Percentiles rank a stretch among this genome's conserved stretches.
phyloP scores from a whole-genome alignment of 2,888 invertebrate species.

The Nomada goodeniana region DNA sequence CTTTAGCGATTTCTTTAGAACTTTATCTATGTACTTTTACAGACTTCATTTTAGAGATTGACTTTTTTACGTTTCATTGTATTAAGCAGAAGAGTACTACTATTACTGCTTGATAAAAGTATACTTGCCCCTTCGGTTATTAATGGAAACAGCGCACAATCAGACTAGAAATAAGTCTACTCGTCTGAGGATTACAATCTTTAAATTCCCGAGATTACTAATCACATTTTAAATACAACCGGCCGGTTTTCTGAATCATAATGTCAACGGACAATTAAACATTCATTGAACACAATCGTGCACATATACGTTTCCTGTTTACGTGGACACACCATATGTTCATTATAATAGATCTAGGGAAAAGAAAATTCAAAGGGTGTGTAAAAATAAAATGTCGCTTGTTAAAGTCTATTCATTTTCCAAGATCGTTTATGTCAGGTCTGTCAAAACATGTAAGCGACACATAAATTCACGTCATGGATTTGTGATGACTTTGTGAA shows the following conservation, averaged over 20 bases:
- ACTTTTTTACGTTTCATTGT: too few species aligned
- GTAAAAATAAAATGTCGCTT: background rate
- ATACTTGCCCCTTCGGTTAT: too few species aligned
- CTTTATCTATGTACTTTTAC: too few species aligned
- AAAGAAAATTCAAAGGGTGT: background rate
- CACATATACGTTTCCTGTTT: too few species aligned
- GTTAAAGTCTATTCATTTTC: background rate
- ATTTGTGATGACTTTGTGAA: background rate
- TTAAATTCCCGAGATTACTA: background rate
- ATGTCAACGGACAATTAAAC: too few species aligned
- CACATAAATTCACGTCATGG: background rate
- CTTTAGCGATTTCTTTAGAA: too few species aligned
- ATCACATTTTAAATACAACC: background rate
- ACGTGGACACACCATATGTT: background rate
- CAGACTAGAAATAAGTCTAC: background rate
- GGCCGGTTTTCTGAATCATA: too few species aligned
- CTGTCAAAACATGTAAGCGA: background rate
- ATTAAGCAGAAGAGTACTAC: too few species aligned
- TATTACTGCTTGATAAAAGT: too few species aligned
- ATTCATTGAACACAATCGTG: too few species aligned
- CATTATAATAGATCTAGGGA: background rate
- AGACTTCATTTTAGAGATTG: too few species aligned
- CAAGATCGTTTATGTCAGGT: background rate
- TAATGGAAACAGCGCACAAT: too few species aligned
- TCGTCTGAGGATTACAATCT: background rate